phyloP scores from a whole-genome alignment of 1,140 invertebrate genomes.

The Nephila pilipes region DNA sequence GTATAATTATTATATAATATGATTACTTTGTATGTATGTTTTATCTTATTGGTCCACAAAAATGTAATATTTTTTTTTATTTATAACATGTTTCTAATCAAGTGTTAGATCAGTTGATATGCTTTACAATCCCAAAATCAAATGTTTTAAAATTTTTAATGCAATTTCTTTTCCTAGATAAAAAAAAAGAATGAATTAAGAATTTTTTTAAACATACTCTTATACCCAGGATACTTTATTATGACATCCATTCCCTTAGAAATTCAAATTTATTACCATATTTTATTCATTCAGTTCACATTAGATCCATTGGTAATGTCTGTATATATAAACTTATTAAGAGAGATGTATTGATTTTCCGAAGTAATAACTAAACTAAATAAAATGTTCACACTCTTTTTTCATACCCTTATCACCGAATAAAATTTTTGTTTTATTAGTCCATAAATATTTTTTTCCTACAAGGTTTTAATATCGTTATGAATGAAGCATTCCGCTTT shows the following conservation, averaged over 20 bases:
- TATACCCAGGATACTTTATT: background rate
- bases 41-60: no score
- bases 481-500: background rate
- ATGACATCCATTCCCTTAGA: background rate
- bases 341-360: background rate
- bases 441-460: background rate
- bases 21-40: no score
- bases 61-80: no score
- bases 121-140: no score
- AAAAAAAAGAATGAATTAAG: no score
- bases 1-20: no score
- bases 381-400: background rate
- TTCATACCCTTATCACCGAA: background rate
- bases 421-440: constrained; percentile 11
- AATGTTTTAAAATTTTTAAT: no score
- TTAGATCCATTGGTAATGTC: background rate
- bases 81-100: no score
- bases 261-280: background rate
- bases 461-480: background rate
- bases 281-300: background rate
- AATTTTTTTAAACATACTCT: no score
- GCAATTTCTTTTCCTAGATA: no score
- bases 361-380: background rate
- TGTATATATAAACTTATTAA: background rate
- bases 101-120: no score